Evolutionary conservation across 2,113 vertebrate species (phyloP).

Genomic region (Archocentrus centrarchus): DNA sequence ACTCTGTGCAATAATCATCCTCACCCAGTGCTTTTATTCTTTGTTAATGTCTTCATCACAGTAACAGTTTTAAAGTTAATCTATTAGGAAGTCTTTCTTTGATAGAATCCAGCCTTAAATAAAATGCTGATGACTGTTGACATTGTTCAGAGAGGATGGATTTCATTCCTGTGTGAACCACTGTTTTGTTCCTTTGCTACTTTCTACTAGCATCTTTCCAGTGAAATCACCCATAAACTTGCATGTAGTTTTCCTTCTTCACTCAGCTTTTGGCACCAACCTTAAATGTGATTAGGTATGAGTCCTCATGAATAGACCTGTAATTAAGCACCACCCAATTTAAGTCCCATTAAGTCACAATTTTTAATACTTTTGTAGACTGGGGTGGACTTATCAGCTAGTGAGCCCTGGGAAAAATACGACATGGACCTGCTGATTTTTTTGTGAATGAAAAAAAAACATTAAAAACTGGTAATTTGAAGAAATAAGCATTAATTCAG

Average conservation of each 20-base stretch:
- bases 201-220: not conserved
- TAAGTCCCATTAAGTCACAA: not conserved
- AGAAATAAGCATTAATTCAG: not conserved
- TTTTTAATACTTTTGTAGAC: not conserved
- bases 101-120: not conserved
- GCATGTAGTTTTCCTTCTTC: rapidly evolving
- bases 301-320: not conserved
- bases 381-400: not conserved
- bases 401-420: not conserved
- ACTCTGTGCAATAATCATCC: slow-evolving; percentile 7
- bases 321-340: not conserved
- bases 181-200: not conserved
- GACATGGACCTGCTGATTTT: not conserved
- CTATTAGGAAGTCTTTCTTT: not conserved
- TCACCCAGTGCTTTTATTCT: not conserved
- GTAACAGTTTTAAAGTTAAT: not conserved
- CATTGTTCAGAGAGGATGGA: not conserved
- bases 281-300: not conserved
- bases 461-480: not conserved
- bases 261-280: not conserved
- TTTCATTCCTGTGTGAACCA: not conserved
- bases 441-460: not conserved
- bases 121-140: not conserved
- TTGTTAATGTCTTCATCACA: not conserved
- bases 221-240: not conserved